Conservation (phyloP, 2,113 vertebrate genomes). For the Corythaixoides concolor region DNA sequence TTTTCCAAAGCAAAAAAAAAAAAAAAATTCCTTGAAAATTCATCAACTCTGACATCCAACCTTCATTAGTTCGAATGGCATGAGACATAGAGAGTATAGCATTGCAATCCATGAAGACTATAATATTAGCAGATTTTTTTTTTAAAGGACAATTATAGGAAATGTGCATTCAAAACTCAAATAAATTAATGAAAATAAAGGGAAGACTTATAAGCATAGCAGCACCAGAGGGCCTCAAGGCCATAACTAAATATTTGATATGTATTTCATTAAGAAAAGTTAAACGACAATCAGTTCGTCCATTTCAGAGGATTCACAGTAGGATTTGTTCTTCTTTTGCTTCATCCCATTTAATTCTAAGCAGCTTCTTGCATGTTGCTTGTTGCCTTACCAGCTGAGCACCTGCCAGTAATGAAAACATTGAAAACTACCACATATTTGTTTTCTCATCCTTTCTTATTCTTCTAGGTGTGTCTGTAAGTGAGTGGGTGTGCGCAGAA, state of each 20-base stretch:
- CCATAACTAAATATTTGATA: background rate
- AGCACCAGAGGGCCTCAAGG: background rate
- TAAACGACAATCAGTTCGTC: background rate
- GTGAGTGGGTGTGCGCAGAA: background rate
- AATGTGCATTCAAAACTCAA: background rate
- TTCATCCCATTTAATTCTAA: background rate
- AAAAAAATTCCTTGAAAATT: background rate
- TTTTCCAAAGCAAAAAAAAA: background rate
- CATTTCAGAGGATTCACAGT: background rate
- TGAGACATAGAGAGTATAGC: background rate
- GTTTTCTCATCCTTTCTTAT: background rate
- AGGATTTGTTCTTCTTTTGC: background rate
- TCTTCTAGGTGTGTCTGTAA: background rate
- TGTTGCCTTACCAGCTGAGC: background rate
- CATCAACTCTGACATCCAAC: background rate
- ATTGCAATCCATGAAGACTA: background rate
- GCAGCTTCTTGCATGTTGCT: background rate
- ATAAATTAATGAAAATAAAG: background rate
- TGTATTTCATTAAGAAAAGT: background rate
- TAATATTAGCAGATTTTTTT: background rate
- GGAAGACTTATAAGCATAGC: background rate
- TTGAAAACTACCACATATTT: background rate
- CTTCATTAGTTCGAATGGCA: background rate
- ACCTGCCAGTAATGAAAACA: background rate
- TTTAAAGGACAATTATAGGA: background rate